Conservation (phyloP, 2,113 vertebrate genomes). For the Carassius auratus region DNA sequence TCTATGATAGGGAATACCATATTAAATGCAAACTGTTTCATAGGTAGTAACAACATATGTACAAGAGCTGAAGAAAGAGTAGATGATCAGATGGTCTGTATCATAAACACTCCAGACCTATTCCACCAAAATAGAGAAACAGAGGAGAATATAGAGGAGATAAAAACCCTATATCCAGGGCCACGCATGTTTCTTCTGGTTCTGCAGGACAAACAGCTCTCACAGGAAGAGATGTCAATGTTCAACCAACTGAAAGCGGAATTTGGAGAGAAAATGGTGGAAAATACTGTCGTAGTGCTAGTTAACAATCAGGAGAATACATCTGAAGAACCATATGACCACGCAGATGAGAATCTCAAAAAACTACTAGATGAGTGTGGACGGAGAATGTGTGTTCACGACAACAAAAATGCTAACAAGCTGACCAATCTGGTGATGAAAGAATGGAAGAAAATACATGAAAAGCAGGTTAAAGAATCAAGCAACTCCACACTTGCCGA, state of each 20-base stretch:
- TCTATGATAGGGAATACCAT: constrained; percentile 11
- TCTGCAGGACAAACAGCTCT: neutral
- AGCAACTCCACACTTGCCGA: neutral
- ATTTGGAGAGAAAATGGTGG: constrained; percentile 4
- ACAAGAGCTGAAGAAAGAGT: neutral
- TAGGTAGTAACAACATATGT: neutral
- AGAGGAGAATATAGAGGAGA: neutral
- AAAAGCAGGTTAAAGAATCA: neutral
- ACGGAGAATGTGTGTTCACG: neutral
- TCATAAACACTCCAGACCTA: constrained; percentile 30
- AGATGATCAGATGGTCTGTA: neutral
- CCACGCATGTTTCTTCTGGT: constrained; percentile 4
- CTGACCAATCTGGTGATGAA: neutral
- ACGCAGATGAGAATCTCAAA: neutral
- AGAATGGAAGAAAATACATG: neutral
- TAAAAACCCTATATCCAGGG: neutral
- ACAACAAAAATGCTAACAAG: neutral
- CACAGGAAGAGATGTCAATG: neutral
- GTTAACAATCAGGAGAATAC: neutral
- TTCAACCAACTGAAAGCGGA: neutral
- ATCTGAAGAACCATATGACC: neutral
- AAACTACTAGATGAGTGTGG: neutral
- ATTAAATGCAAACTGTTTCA: neutral
- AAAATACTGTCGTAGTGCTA: constrained; percentile 9
- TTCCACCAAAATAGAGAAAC: neutral